These are phyloP conservation scores for Monodelphis domestica DNA, from an alignment of 2,797 vertebrate species.

Conservation along the genomic window DNA sequence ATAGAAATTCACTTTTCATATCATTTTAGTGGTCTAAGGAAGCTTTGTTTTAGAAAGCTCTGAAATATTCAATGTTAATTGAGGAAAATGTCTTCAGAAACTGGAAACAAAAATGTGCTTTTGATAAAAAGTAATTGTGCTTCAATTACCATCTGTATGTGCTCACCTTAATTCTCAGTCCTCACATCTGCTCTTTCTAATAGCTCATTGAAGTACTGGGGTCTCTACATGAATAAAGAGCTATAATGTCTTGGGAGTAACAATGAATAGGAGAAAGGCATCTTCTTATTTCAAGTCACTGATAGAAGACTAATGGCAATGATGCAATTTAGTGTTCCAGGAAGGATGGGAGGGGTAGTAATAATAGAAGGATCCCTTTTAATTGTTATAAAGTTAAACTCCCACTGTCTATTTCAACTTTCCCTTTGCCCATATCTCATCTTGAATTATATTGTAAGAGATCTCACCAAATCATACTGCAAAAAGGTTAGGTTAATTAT, in stretches of 20 bases:
- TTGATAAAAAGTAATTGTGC: neutral
- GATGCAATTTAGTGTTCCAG: neutral
- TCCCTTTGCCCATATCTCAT: neutral
- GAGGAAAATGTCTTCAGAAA: neutral
- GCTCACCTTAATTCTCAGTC: neutral
- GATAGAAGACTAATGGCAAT: neutral
- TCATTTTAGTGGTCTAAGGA: neutral
- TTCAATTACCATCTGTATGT: neutral
- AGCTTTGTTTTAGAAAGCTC: neutral
- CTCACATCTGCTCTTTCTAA: neutral
- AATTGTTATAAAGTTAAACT: neutral
- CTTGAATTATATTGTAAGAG: neutral
- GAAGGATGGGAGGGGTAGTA: neutral
- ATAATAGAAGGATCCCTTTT: neutral
- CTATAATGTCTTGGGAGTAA: neutral
- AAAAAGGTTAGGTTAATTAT: neutral
- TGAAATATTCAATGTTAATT: neutral
- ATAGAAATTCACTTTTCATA: neutral
- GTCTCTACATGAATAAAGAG: neutral
- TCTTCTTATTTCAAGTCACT: neutral
- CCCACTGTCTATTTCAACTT: neutral
- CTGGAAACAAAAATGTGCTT: neutral
- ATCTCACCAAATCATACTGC: neutral
- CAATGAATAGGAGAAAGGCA: neutral
- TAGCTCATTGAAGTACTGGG: neutral